Evolutionary conservation across 2,797 vertebrate genomes (phyloP).

Genomic region (Enteromius afrohamiltoni): DNA sequence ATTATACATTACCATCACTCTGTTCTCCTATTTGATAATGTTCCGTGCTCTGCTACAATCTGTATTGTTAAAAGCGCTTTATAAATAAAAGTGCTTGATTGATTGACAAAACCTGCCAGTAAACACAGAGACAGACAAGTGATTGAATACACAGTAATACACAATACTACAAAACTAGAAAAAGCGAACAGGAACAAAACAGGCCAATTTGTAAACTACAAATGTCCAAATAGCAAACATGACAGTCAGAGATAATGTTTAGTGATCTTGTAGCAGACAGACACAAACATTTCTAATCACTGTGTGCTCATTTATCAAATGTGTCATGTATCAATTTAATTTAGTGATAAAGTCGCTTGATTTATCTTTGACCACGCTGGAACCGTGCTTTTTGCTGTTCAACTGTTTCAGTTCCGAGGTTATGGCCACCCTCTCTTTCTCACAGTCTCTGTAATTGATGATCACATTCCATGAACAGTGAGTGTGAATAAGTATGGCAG

Average conservation of each 20-base stretch:
- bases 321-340: background rate
- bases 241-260: background rate
- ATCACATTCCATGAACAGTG: slow-evolving; percentile 12
- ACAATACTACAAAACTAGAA: too few species aligned
- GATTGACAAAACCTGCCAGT: background rate
- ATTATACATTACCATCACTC: too few species aligned
- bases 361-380: background rate
- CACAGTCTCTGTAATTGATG: slow-evolving; percentile 2
- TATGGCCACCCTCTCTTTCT: background rate
- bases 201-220: background rate
- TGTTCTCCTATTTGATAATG: too few species aligned
- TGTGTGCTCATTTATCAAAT: background rate
- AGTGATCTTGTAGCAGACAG: background rate
- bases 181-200: background rate
- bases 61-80: too few species aligned
- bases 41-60: too few species aligned
- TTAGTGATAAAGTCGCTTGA: background rate
- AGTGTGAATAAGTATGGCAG: slow-evolving; percentile 19
- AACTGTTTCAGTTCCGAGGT: background rate
- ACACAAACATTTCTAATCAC: too few species aligned
- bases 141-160: too few species aligned
- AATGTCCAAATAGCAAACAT: background rate
- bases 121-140: too few species aligned
- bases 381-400: background rate
- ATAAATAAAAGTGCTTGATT: too few species aligned